Evolutionary conservation across 2,888 invertebrate species (phyloP), one percentile per base, ranked within the genome.

Genomic region (Eristalis intricaria): DNA sequence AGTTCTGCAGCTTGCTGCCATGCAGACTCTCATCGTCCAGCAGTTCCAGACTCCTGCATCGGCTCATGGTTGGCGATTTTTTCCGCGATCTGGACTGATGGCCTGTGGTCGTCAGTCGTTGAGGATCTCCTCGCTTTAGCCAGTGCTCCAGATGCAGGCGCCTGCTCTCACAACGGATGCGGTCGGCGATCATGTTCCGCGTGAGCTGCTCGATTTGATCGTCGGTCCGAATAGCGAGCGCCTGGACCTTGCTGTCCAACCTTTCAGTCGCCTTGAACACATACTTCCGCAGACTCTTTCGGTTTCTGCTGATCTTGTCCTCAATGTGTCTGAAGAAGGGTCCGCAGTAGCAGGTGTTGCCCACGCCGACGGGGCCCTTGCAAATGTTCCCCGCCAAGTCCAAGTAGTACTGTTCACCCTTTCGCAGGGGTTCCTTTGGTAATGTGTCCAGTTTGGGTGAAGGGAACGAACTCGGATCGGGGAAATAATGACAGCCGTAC

Each of bases 381-480:
- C 97, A 96, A 86, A 99, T 97, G 91, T 98, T 98, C 1, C 99
- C 99, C 15, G 98, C 98, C 89, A 99, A 94, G 92, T 99, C 99
- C 89, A 98, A 94, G 93, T 96, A 99, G 93, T 99, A 99, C 92
- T 98, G 98, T 93, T 98, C 98, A 84, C 98, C 99, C 90, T 96
- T 96, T 90, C 95, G 95, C 23, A 98, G 93, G 0, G 98, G 98
- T 92, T 98, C 97, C 92, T 96, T 95, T 89, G 98, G 98, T 88
- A 98, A 93, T 71, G 97, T 97, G 93, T 97, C 97, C 87, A 98
- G 93, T 90, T 97, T 96, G 15, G 98, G 97, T 89, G 96, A 95
- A 0, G 97, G 97, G 92, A 98, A 97, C 69, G 96, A 96, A 91
- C 96, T 96, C 0, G 97, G 96, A 91, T 97, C 97, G 0, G 98